Base-by-base conservation (phyloP, 2,888 invertebrate genomes). In the Drosophila demipolita region DNA sequence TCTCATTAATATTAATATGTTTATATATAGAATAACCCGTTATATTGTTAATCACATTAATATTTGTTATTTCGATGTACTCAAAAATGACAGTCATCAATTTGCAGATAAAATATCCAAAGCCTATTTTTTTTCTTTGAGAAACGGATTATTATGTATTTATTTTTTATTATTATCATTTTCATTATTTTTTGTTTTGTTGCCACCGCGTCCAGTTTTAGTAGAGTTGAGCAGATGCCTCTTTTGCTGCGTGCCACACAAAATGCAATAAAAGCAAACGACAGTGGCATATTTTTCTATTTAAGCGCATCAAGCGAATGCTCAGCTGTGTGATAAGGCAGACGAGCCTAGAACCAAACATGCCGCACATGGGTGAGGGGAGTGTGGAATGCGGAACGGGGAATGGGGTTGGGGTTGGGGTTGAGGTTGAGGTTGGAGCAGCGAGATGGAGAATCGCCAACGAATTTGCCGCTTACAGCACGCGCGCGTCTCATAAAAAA, bases 401-500 rank as follows among this genome's bases (percentile, higher is more conserved):
- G 11, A 32, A 12, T 2, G 48, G 15, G 32, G n/a, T 26, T 26
- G 26, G 26, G 26, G 26, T 3, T 26, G 35, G n/a, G 29, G 32
- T 38, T 23, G 52, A 36, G 17, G 0, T 3, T 36, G 35, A 0
- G 12, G 12, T 9, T 36, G 35, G 12, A 20, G 20, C 42, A 29
- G 32, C 33, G 36, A 66, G 57, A 50, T 77, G 65, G 66, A 49
- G 72, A 58, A 73, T 65, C 72, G 78, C 82, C 82, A 80, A 72
- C 68, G 70, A 73, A 68, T 71, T 73, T 83, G 83, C 88, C 73
- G 80, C 87, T 87, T 87, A 89, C 87, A 82, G 84, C 86, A 86
- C 89, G 87, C 89, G 87, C 87, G 89, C 85, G 89, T 85, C 87
- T 87, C 88, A 85, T 89, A 87, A 89, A 45, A 88, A 89, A 83